These are phyloP conservation scores for Taxidea taxus DNA, from an alignment of 2,113 vertebrate genomes.

Conservation along the genomic window DNA sequence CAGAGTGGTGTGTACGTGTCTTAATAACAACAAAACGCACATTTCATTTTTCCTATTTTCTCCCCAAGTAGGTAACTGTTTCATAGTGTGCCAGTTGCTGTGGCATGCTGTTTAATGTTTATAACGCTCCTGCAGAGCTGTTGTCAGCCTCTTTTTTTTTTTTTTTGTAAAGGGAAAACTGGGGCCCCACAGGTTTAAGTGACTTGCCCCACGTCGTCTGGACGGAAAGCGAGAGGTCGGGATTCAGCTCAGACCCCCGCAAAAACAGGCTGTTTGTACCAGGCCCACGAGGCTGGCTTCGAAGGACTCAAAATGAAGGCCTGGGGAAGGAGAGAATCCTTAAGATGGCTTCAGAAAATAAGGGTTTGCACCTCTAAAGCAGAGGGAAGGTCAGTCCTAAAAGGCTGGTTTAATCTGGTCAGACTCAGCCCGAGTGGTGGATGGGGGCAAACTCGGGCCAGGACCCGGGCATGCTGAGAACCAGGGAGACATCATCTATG, in stretches of 20 bases:
- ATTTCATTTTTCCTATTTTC: neutral
- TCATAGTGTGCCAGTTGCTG: neutral
- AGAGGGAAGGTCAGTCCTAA: neutral
- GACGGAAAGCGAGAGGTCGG: neutral
- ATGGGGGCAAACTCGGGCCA: neutral
- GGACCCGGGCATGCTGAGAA: neutral
- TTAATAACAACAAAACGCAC: neutral
- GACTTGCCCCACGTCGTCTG: neutral
- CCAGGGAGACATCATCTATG: neutral
- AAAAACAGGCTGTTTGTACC: neutral
- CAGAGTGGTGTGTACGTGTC: neutral
- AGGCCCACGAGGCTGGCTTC: neutral
- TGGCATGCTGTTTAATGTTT: neutral
- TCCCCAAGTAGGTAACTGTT: neutral
- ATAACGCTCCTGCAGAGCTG: neutral
- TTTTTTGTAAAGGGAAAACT: neutral
- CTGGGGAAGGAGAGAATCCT: fast-evolving
- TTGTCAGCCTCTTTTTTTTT: neutral
- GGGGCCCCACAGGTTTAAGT: neutral
- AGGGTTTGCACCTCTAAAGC: neutral
- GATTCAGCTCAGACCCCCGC: neutral
- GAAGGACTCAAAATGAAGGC: neutral
- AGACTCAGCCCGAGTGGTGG: fast-evolving
- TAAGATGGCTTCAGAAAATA: neutral
- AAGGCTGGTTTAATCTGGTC: neutral